Percentiles rank a stretch among this genome's conserved stretches.
Evolutionary conservation across 2,113 vertebrate species (phyloP).

Genomic region (Dicentrarchus labrax): DNA sequence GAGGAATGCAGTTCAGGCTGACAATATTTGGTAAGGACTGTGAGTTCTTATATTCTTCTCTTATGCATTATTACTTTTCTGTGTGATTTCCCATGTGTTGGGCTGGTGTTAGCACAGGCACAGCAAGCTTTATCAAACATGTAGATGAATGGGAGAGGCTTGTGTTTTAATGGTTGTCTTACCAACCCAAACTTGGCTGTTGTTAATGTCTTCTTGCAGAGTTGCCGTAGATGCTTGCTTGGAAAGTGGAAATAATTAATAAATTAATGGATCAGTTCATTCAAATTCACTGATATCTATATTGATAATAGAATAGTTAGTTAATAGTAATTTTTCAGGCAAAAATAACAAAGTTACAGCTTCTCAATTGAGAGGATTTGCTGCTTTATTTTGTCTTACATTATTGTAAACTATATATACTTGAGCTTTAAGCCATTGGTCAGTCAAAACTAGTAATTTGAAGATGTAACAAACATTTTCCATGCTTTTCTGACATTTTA

Average conservation of each 20-base stretch:
- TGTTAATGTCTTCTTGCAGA: neutral
- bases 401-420: neutral
- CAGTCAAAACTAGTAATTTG: neutral
- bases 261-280: neutral
- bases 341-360: neutral
- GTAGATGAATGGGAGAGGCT: neutral
- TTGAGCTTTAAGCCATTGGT: neutral
- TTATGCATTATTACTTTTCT: neutral
- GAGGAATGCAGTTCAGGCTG: neutral
- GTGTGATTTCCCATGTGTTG: neutral
- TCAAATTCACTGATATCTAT: neutral
- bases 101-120: neutral
- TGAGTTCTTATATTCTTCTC: neutral
- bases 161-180: neutral
- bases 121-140: neutral
- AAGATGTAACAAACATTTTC: neutral
- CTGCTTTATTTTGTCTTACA: neutral
- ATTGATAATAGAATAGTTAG: neutral
- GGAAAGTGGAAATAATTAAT: neutral
- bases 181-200: neutral
- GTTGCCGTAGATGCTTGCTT: neutral
- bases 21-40: conserved; percentile 10
- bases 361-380: neutral
- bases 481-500: neutral
- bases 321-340: neutral